A percentile compares a stretch with the other conserved stretches of the same genome.
phyloP scores from a whole-genome alignment of 2,113 vertebrate species.

The Hyaena hyaena region DNA sequence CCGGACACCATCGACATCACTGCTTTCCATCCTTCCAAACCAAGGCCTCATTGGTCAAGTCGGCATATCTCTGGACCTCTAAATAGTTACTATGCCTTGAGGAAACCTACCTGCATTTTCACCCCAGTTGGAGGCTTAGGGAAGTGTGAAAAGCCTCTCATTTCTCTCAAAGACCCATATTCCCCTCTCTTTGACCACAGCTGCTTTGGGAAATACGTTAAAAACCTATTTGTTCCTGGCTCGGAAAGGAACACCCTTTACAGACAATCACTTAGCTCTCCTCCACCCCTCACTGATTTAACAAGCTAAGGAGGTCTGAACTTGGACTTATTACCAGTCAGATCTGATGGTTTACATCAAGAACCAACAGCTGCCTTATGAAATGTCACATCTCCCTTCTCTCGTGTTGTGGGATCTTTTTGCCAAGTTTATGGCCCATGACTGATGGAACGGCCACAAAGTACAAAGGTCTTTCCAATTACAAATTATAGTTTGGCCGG shows the following conservation, averaged over 20 bases:
- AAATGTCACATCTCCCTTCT: neutral
- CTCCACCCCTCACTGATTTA: neutral
- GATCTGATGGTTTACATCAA: neutral
- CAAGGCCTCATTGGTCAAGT: neutral
- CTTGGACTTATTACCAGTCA: neutral
- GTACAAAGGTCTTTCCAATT: neutral
- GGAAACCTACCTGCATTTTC: neutral
- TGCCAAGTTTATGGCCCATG: neutral
- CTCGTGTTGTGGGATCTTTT: neutral
- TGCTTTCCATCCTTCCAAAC: neutral
- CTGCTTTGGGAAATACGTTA: neutral
- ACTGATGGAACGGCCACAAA: neutral
- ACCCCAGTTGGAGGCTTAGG: neutral
- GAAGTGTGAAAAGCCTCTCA: neutral
- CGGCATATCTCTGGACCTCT: neutral
- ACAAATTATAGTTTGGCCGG: neutral
- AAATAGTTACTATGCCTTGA: neutral
- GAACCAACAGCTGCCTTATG: neutral
- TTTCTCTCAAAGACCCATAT: neutral
- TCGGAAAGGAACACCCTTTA: neutral
- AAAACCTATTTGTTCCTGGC: neutral
- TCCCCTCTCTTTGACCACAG: neutral
- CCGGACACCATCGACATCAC: neutral
- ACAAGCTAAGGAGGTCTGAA: neutral
- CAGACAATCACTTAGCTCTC: neutral